Base-by-base conservation (phyloP, 2,113 vertebrate genomes). In the Apus apus region DNA sequence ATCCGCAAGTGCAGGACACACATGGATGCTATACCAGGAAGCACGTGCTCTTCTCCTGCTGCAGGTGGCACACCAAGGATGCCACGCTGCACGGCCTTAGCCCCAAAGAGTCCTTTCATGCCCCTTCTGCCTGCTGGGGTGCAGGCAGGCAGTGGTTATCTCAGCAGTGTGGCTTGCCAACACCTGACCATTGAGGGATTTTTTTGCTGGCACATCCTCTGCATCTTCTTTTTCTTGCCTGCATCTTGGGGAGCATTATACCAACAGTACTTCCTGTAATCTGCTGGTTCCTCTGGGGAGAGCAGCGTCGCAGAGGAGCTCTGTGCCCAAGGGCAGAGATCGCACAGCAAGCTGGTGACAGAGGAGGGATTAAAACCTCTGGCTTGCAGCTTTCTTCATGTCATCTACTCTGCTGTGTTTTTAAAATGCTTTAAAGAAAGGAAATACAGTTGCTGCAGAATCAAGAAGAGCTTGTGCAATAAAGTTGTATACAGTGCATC, bases 61-160 rank as follows among this genome's bases (percentile, higher is more conserved):
- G 61, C 45, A 26, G 29, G 5, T 3, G 1, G 5, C 1, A 1
- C 19, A 48, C 50, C 0, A 0, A 80, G 58, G 64, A 40, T 2
- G 8, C 71, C 1, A 0, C 3, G 0, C 34, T 25, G n/a, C 32
- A 3, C 0, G 0, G 66, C 32, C 53, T 51, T 40, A 48, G 29
- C 65, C 57, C 85, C 53, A 19, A 4, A 2, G 5, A 10, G 25
- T 26, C 15, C 4, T 17, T 58, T 11, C 0, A 0, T 70, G 45
- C 62, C 51, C 71, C 26, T 23, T n/a, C 53, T 11, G 2, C 61
- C 12, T 7, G 36, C 66, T 1, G 1, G 38, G n/a, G 3, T 34
- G 53, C 43, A 6, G 36, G 62, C 53, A 45, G 83, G 51, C 79
- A 8, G 43, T 51, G 76, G 20, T 77, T 66, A 50, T 80, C 84